phyloP scores from a whole-genome alignment of 2,113 vertebrate species.

The Ginglymostoma cirratum region DNA sequence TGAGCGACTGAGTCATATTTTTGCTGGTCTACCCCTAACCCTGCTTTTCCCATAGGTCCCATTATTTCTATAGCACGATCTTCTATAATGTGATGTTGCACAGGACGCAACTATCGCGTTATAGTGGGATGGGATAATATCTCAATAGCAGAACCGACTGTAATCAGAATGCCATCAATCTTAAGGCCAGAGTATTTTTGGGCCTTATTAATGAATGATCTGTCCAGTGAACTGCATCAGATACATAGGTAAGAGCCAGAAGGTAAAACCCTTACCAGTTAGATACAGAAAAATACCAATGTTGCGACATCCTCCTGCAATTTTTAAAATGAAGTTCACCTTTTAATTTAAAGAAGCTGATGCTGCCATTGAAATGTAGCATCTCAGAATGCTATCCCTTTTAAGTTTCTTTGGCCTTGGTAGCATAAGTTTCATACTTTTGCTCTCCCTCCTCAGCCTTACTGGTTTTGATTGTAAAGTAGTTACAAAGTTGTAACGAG shows the following conservation, averaged over 20 bases:
- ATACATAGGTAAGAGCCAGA: background rate
- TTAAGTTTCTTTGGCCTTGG: background rate
- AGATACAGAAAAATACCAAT: background rate
- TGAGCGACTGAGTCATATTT: too few relatives aligned
- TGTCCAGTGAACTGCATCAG: background rate
- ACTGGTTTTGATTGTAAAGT: background rate
- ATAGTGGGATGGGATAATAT: too few relatives aligned
- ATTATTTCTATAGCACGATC: too few relatives aligned
- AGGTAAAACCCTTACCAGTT: background rate
- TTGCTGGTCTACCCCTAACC: too few relatives aligned
- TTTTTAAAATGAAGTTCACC: background rate
- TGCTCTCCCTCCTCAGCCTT: background rate
- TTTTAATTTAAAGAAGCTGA: background rate
- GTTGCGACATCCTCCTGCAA: background rate
- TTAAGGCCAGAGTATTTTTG: background rate
- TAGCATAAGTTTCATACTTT: background rate
- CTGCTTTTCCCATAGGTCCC: too few relatives aligned
- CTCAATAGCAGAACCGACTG: too few relatives aligned
- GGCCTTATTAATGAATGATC: background rate
- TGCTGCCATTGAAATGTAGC: background rate
- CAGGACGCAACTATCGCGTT: too few relatives aligned
- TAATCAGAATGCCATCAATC: background rate
- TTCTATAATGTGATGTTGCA: too few relatives aligned
- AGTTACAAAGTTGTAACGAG: background rate
- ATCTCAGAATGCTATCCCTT: background rate